Percentiles rank a stretch among this genome's conserved stretches.
These are phyloP conservation scores for Caenorhabditis becei DNA, from an alignment of 2,888 invertebrate genomes.

Conservation along the genomic window DNA sequence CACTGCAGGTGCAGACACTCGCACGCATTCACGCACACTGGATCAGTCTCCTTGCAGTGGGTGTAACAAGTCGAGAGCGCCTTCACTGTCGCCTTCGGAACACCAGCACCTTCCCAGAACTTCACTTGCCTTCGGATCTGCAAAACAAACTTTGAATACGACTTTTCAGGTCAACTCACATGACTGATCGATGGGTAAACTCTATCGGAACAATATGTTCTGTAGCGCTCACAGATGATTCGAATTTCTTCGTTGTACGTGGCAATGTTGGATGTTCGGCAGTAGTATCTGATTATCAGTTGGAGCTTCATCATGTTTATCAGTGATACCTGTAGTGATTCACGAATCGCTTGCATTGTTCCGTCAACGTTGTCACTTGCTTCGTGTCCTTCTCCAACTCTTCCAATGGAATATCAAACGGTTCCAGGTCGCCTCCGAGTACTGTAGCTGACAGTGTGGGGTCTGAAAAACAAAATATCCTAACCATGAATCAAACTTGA, in stretches of 20 bases:
- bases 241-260: constrained; percentile 78
- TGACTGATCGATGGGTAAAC: constrained; percentile 76
- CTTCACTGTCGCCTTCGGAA: constrained; percentile 68
- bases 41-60: constrained; percentile 72
- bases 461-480: constrained; percentile 22
- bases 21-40: constrained; percentile 76
- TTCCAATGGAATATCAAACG: constrained; percentile 74
- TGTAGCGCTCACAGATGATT: constrained; percentile 77
- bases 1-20: constrained; percentile 78
- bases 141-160: neutral
- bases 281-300: constrained; percentile 70
- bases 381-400: constrained; percentile 74
- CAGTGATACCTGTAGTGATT: constrained; percentile 71
- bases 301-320: neutral
- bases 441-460: constrained; percentile 56
- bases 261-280: constrained; percentile 76
- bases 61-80: constrained; percentile 71
- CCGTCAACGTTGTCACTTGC: constrained; percentile 73
- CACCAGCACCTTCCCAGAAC: constrained; percentile 72
- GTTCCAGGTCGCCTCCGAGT: constrained; percentile 69
- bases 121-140: constrained; percentile 75
- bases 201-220: constrained; percentile 75
- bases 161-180: constrained; percentile 42
- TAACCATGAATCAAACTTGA: neutral
- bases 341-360: constrained; percentile 75